Evolutionary conservation across 2,888 invertebrate genomes (phyloP).

Genomic region (Acrocyrtus sp.): DNA sequence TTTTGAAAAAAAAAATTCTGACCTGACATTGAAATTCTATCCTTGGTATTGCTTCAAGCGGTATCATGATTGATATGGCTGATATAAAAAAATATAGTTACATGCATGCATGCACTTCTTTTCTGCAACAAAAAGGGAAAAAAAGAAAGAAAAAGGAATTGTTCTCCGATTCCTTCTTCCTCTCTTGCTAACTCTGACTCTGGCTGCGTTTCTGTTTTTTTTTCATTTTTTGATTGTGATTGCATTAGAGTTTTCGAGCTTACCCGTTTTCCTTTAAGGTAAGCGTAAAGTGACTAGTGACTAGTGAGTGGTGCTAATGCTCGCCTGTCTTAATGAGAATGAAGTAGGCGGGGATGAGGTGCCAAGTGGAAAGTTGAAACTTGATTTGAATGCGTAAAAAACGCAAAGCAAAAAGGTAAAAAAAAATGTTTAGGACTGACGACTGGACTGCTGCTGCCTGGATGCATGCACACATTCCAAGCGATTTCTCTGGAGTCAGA

Average conservation of each 20-base stretch:
- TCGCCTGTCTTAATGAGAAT: conserved; percentile 42
- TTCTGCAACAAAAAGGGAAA: conserved; percentile 23
- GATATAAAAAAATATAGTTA: no score
- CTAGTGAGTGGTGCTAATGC: no score
- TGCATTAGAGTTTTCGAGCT: not conserved
- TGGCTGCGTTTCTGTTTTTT: no score
- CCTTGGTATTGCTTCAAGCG: conserved; percentile 32
- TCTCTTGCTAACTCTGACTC: no score
- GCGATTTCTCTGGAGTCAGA: not conserved
- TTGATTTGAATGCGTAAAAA: conserved; percentile 35
- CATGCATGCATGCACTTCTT: conserved; percentile 15
- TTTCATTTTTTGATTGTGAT: not conserved
- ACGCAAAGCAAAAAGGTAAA: no score
- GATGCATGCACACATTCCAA: conserved; percentile 27
- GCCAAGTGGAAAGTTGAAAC: conserved; percentile 54
- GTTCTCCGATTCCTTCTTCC: conserved; percentile 30
- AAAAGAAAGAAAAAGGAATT: conserved; percentile 22
- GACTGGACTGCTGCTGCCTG: conserved; percentile 12
- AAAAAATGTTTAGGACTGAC: no score
- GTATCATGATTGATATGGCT: conserved; percentile 41
- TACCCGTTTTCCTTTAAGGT: not conserved
- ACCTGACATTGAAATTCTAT: conserved; percentile 46
- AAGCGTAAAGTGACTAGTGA: no score
- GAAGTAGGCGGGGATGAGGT: conserved; percentile 47
- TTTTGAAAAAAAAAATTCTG: conserved; percentile 25